phyloP scores from a whole-genome alignment of 1,140 invertebrate genomes.

The Bombus picipes region DNA sequence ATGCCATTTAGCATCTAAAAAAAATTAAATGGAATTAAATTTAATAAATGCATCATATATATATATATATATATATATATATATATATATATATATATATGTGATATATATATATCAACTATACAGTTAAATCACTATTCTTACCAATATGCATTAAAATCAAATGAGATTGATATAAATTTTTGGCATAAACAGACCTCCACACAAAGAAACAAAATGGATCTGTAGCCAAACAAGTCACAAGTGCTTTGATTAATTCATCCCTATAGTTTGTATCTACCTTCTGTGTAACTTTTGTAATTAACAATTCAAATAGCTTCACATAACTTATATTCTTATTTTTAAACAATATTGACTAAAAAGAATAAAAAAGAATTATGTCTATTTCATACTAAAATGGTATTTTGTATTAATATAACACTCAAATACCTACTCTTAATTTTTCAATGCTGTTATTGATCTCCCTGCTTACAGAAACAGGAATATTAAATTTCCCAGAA shows the following conservation, averaged over 20 bases:
- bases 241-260: slow-evolving; percentile 79
- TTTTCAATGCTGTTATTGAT: slow-evolving; percentile 75
- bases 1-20: slow-evolving; percentile 73
- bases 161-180: slow-evolving; percentile 81
- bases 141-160: slow-evolving; percentile 82
- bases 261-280: slow-evolving; percentile 75
- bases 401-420: neutral
- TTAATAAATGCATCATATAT: neutral
- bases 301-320: slow-evolving; percentile 80
- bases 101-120: neutral
- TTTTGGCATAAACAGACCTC: slow-evolving; percentile 83
- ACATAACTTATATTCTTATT: slow-evolving; percentile 77
- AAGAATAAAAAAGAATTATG: slow-evolving; percentile 51
- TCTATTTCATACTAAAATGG: neutral
- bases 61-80: no score
- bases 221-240: slow-evolving; percentile 81
- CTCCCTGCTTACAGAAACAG: slow-evolving; percentile 67
- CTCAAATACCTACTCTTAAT: slow-evolving; percentile 76
- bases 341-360: slow-evolving; percentile 75
- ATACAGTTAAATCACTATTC: slow-evolving; percentile 41
- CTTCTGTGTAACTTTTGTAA: slow-evolving; percentile 79
- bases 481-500: slow-evolving; percentile 76
- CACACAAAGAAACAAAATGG: slow-evolving; percentile 83
- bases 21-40: slow-evolving; percentile 28
- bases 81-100: no score